Percentiles rank a stretch among this genome's conserved stretches.
Evolutionary conservation across 2,888 invertebrate species (phyloP).

Genomic region (Tridacna crocea): DNA sequence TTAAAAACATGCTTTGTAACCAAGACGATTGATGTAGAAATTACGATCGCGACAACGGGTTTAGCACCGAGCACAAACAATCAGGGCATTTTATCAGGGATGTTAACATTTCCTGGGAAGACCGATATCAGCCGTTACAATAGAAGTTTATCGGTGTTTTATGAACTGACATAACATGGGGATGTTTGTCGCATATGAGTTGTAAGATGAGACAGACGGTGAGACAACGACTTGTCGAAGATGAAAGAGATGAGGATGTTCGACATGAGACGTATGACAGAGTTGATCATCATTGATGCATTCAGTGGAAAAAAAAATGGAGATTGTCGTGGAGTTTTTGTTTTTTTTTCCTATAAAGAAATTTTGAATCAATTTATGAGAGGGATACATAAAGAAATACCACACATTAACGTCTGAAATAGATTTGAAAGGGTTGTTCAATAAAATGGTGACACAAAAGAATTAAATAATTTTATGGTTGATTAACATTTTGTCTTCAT

Average conservation of each 20-base stretch:
- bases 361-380: too few relatives aligned
- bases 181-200: constrained; percentile 54
- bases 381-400: too few relatives aligned
- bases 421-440: too few relatives aligned
- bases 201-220: constrained; percentile 22
- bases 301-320: background rate
- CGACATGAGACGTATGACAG: constrained; percentile 12
- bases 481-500: too few relatives aligned
- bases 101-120: constrained; percentile 61
- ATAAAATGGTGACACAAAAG: too few relatives aligned
- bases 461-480: too few relatives aligned
- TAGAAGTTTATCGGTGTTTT: constrained; percentile 51
- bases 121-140: constrained; percentile 46
- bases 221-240: constrained; percentile 20
- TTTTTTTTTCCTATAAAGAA: too few relatives aligned
- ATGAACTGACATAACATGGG: constrained; percentile 45
- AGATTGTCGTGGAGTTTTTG: too few relatives aligned
- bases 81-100: constrained; percentile 36
- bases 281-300: constrained; percentile 7
- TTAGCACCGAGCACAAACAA: constrained; percentile 44
- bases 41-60: constrained; percentile 33
- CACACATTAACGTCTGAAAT: too few relatives aligned
- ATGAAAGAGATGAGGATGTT: constrained; percentile 5
- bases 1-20: constrained; percentile 20
- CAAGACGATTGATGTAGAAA: constrained; percentile 39